phyloP scores from a whole-genome alignment of 2,797 vertebrate genomes.

The Syngnathus acus region DNA sequence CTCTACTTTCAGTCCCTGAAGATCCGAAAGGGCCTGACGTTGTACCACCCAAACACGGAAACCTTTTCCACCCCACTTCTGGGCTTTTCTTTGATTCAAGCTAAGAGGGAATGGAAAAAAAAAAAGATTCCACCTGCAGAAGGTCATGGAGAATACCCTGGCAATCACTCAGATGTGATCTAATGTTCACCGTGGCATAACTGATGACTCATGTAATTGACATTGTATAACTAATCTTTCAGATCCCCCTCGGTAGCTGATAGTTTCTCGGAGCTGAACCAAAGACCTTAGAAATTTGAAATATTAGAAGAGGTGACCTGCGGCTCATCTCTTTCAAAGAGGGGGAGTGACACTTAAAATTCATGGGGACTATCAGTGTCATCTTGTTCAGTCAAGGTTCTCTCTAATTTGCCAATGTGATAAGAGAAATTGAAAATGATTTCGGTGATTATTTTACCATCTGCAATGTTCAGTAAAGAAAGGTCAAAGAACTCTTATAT shows the following conservation, averaged over 20 bases:
- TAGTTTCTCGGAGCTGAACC: conserved; percentile 37
- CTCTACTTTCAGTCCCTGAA: conserved; percentile 52
- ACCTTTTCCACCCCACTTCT: conserved; percentile 13
- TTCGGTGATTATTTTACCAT: conserved; percentile 55
- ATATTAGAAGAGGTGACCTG: conserved; percentile 57
- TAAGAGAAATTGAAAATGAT: conserved; percentile 64
- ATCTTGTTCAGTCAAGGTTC: conserved; percentile 42
- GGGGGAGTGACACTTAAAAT: conserved; percentile 51
- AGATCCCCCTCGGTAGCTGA: conserved; percentile 48
- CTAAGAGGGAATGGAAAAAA: not conserved
- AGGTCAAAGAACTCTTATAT: conserved; percentile 40
- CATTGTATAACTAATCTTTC: conserved; percentile 63
- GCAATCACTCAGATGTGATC: conserved; percentile 43
- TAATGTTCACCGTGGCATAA: conserved; percentile 53
- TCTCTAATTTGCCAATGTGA: conserved; percentile 48
- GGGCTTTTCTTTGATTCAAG: not conserved
- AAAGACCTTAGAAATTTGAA: conserved; percentile 47
- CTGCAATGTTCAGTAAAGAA: conserved; percentile 48
- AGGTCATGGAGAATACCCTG: conserved; percentile 38
- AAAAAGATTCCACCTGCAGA: conserved; percentile 27
- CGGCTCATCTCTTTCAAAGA: conserved; percentile 49
- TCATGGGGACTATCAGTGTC: conserved; percentile 40
- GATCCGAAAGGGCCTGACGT: conserved; percentile 53
- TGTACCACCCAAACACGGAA: conserved; percentile 49
- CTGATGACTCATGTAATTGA: conserved; percentile 61